Base-by-base conservation (phyloP, 2,797 vertebrate genomes). In the Allobates femoralis region DNA sequence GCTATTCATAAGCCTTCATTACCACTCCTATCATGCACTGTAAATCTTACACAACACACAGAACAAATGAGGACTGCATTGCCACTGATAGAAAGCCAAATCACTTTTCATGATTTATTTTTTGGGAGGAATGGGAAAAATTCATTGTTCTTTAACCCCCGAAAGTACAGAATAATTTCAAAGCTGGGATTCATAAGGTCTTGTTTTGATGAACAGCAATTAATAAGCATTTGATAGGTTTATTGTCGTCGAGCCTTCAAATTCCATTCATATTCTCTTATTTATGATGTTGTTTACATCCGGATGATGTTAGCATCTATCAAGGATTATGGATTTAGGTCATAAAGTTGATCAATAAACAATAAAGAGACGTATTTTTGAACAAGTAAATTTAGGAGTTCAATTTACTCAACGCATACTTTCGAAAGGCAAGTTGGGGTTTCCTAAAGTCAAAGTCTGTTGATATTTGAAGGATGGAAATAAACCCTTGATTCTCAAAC, bases 1-100 rank as follows among this genome's bases (percentile, higher is more conserved):
- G 77, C 83, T 88, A 85, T 88, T 88, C 87, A 88, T 85, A 85
- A 81, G 67, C 67, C 60, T 80, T 88, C 83, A 88, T 88, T 85
- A 88, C 84, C 79, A 85, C 87, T 81, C 87, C 56, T 85, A 85
- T 85, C 87, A 85, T 88, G 83, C 83, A 81, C 83, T 81, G 78
- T 85, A 85, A 88, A 85, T 88, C 87, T 81, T 76, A 81, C 62
- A 85, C n/a, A 88, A 53, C 46, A 74, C 64, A 41, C 30, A 56
- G 78, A 81, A 85, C 77, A 58, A 66, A 74, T 41, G 62, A 60
- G 71, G 66, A 69, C 56, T 66, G 79, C 60, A 80, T 75, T 81
- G 51, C 67, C 58, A 85, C 41, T 75, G 86, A 88, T 76, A 78
- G 56, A 14, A 85, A 81, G 56, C 34, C 73, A 76, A 66, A 69